Base-by-base conservation (phyloP, 1,140 invertebrate genomes). In the Anastatus disparis region DNA sequence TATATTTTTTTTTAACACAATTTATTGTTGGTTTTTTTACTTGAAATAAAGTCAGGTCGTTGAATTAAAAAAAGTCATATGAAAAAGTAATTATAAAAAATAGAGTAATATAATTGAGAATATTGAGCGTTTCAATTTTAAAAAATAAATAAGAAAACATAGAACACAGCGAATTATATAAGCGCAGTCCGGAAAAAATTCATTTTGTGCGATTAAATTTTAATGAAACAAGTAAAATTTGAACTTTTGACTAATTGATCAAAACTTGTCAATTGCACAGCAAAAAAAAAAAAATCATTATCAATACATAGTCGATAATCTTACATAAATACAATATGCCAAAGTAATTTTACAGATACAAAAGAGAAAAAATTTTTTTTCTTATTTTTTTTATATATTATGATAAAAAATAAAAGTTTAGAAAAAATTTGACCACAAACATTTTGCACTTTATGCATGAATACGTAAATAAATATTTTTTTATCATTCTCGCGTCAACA, bases 401-500 rank as follows among this genome's bases (percentile, higher is more conserved):
- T 48, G n/a, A 22, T 48, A 48, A 48, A 24, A 62, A 66, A 56
- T 26, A 46, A 55, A 20, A 56, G 17, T 17, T 56, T 29, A 56
- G 10, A n/a, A n/a, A n/a, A n/a, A n/a, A n/a, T n/a, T 10, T 38
- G 24, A 26, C 26, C 20, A n/a, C 26, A 29, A n/a, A 53, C 13
- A 26, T 52, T 38, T 53, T 15, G 35, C 31, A 55, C 26, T 64
- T 31, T 26, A 53, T 40, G 24, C 13, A 10, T 55, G 27, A 29
- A 65, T 42, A 29, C 22, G 31, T 31, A 63, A 53, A 65, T 56
- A 56, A 56, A 56, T 46, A 52, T 38, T 56, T 26, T 66, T 12
- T 29, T 31, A 66, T 66, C 15, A 24, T 67, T 58, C 42, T 67
- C 53, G 64, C 64, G 53, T 56, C 68, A 48, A 70, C 67, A 70